phyloP scores from a whole-genome alignment of 2,888 invertebrate genomes.

The Standfussiana lucernea region DNA sequence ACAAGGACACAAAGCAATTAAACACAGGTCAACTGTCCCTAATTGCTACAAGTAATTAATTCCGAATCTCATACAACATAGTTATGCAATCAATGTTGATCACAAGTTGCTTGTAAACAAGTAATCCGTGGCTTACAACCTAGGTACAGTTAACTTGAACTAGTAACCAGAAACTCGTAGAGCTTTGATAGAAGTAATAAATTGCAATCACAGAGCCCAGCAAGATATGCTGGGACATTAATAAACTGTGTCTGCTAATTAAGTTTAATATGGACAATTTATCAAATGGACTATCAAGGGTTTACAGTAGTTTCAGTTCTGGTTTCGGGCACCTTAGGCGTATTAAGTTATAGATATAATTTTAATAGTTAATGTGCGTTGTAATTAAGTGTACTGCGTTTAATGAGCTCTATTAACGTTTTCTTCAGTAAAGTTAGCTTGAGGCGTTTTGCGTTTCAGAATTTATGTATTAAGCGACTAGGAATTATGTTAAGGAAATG shows the following conservation, averaged over 20 bases:
- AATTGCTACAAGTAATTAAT: slow-evolving; percentile 57
- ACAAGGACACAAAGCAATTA: slow-evolving; percentile 38
- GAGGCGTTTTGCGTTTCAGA: not conserved
- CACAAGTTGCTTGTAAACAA: slow-evolving; percentile 44
- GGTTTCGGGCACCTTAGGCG: slow-evolving; percentile 31
- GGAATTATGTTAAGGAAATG: not conserved
- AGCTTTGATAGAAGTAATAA: slow-evolving; percentile 69
- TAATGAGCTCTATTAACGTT: slow-evolving; percentile 26
- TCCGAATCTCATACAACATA: slow-evolving; percentile 33
- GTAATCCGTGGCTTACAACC: slow-evolving; percentile 14
- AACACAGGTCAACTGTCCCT: slow-evolving; percentile 25
- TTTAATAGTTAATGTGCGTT: slow-evolving; percentile 29
- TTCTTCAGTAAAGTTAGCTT: slow-evolving; percentile 11
- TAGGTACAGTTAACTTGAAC: slow-evolving; percentile 52
- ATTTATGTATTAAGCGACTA: not conserved
- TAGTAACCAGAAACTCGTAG: slow-evolving; percentile 63
- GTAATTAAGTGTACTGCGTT: not conserved
- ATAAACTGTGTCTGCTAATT: slow-evolving; percentile 68
- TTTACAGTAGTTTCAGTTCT: slow-evolving; percentile 42
- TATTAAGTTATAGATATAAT: slow-evolving; percentile 39
- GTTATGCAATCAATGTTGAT: slow-evolving; percentile 42
- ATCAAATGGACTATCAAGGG: slow-evolving; percentile 47
- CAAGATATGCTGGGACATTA: slow-evolving; percentile 64
- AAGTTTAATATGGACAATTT: slow-evolving; percentile 58
- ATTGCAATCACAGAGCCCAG: slow-evolving; percentile 75